Base-by-base conservation (phyloP, 2,797 vertebrate species). In the Gobio occitaniae region DNA sequence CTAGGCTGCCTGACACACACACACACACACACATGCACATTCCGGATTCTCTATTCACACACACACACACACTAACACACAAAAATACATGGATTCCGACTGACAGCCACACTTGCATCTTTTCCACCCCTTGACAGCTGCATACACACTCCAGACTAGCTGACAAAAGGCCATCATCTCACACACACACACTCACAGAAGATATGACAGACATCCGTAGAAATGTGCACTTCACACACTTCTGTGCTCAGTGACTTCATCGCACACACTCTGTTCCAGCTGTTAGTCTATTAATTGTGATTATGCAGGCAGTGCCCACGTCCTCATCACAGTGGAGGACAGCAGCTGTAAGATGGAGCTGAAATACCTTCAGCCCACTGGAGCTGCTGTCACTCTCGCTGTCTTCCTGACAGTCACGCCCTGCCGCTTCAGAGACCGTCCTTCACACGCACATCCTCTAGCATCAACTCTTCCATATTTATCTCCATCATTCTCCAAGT, bases 291-390 rank as follows among this genome's bases (percentile, higher is more conserved):
- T 95, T 94, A 93, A 92, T 91, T 89, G 89, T 89, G 92, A 94
- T 95, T 93, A 94, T 94, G 92, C 92, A 92, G 87, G 83, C 87
- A 84, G 84, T 90, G 91, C 91, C 92, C 91, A 92, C 89, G 86
- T 91, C 84, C 89, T 72, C 87, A 93, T 95, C 93, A 94, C 91
- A 93, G 91, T 88, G 63, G 88, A 92, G 91, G 91, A 90, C 86
- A 87, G 91, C 89, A 91, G 87, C 90, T 90, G 93, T 90, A 88
- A 93, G 90, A 91, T 90, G 91, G 91, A 92, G 92, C 89, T 90
- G 91, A 86, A 72, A 89, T 93, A 92, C 92, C 88, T 89, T 84
- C 82, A 85, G 77, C 85, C 72, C 85, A 85, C 77, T 32, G 77
- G 76, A 89, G 52, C 59, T 59, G 80, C 75, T 85, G 88, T 84